Conservation (phyloP, 2,888 invertebrate species). For the Drosophila buzzatii region DNA sequence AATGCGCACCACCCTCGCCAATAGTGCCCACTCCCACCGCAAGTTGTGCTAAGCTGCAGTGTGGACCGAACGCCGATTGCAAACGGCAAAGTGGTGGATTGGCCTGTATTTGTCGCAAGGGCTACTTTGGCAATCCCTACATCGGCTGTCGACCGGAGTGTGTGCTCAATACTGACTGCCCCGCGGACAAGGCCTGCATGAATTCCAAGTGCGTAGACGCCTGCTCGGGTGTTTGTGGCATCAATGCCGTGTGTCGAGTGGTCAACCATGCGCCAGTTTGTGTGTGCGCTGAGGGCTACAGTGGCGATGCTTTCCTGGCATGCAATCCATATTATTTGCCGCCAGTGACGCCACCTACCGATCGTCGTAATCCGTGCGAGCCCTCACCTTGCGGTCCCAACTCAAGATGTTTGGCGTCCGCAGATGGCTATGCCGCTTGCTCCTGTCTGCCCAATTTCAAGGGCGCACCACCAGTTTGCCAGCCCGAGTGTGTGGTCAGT, state of each 20-base stretch:
- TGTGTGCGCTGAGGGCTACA: conserved; percentile 89
- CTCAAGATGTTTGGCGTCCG: conserved; percentile 90
- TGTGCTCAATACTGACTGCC: conserved; percentile 92
- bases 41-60: conserved; percentile 89
- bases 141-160: conserved; percentile 92
- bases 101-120: conserved; percentile 90
- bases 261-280: conserved; percentile 92
- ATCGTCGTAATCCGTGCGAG: conserved; percentile 89
- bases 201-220: conserved; percentile 92
- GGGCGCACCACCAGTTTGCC: conserved; percentile 93
- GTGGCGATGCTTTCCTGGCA: conserved; percentile 91
- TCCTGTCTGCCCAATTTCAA: conserved; percentile 91
- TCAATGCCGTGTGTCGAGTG: conserved; percentile 90
- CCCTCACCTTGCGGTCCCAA: conserved; percentile 93
- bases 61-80: conserved; percentile 91
- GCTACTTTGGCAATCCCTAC: conserved; percentile 93
- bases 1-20: conserved; percentile 88
- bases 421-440: conserved; percentile 91
- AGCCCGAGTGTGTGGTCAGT: conserved; percentile 93
- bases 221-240: conserved; percentile 91
- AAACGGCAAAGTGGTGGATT: conserved; percentile 88
- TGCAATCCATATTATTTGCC: conserved; percentile 87
- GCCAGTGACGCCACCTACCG: conserved; percentile 76
- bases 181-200: conserved; percentile 89
- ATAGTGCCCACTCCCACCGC: conserved; percentile 78